Evolutionary conservation across 1,140 invertebrate genomes (phyloP), one percentile per base, ranked within the genome.

Genomic region (Tetranychus urticae): DNA sequence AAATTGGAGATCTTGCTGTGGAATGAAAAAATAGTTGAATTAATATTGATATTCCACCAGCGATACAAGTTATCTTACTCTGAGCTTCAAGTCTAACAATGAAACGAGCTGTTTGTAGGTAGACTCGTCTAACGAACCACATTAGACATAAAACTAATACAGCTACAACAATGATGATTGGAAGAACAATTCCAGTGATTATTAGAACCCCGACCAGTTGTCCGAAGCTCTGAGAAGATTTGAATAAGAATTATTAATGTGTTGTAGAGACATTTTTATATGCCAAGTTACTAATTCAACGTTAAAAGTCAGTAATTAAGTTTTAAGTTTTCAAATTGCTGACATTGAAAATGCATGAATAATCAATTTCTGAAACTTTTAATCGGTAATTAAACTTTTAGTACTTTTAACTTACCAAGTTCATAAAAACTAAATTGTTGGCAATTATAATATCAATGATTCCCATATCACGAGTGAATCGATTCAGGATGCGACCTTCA

Each of bases 401-500:
- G 23, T 23, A 23, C 23, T 23, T 23, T 23, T 23, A 23, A 13
- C 50, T 52, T 23, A 52, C 50, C n/a, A 23, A 23, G 6, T 31
- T n/a, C 8, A 23, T 33, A 69, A 93, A 88, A 59, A 88, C 14
- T 14, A 34, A n/a, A 3, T 80, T 77, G 57, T 77, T 33, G 12
- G 45, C n/a, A 37, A 61, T 3, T n/a, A 6, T 55, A 7, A 31
- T n/a, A 13, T 61, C 54, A 66, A 62, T 33, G 37, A 23, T 31
- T 48, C 60, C 3, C 63, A 60, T 13, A 65, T 66, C 34, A 45
- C 12, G 13, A 67, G 46, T 14, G 63, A 63, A n/a, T 66, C 67
- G 39, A 58, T 58, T 14, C 62, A 61, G 13, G 63, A 57, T 34
- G 55, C 52, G 39, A 34, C 34, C 47, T 33, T 5, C 5, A 42